These are phyloP conservation scores for Drosophila mulleri DNA, from an alignment of 2,888 invertebrate species.

Conservation along the genomic window DNA sequence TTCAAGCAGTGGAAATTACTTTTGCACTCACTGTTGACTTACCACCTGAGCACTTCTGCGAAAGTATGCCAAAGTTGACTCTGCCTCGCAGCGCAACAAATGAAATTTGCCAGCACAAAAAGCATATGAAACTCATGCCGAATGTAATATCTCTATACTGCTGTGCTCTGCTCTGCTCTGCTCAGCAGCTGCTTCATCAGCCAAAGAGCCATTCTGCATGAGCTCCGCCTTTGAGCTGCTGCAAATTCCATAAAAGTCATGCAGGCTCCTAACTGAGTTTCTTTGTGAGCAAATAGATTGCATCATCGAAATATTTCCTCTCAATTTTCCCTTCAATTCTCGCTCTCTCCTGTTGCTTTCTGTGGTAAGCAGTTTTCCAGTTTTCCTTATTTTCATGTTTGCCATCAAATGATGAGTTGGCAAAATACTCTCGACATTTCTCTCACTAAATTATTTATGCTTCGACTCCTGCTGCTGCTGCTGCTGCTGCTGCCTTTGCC, in stretches of 20 bases:
- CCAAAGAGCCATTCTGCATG: not conserved
- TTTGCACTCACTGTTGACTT: constrained; percentile 58
- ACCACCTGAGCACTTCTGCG: constrained; percentile 21
- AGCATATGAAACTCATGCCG: constrained; percentile 38
- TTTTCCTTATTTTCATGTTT: constrained; percentile 17
- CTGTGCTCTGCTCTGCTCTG: not conserved
- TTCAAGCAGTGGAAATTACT: constrained; percentile 35
- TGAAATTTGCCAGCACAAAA: constrained; percentile 51
- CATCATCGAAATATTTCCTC: constrained; percentile 39
- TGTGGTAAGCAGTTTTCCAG: constrained; percentile 27
- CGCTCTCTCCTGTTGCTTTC: not conserved
- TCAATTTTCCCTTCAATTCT: not conserved
- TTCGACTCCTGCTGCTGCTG: no score
- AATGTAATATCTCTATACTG: constrained; percentile 19
- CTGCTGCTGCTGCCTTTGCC: not conserved
- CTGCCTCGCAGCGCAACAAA: constrained; percentile 36
- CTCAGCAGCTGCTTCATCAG: constrained; percentile 4
- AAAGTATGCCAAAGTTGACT: constrained; percentile 16
- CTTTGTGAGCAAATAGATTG: constrained; percentile 49
- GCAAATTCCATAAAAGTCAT: constrained; percentile 47
- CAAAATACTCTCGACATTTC: constrained; percentile 23
- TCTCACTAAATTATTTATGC: constrained; percentile 15
- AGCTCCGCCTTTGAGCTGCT: constrained; percentile 28
- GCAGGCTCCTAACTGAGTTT: constrained; percentile 44
- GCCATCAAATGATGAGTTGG: constrained; percentile 21